phyloP scores from a whole-genome alignment of 2,797 vertebrate genomes.

The Periparus ater region DNA sequence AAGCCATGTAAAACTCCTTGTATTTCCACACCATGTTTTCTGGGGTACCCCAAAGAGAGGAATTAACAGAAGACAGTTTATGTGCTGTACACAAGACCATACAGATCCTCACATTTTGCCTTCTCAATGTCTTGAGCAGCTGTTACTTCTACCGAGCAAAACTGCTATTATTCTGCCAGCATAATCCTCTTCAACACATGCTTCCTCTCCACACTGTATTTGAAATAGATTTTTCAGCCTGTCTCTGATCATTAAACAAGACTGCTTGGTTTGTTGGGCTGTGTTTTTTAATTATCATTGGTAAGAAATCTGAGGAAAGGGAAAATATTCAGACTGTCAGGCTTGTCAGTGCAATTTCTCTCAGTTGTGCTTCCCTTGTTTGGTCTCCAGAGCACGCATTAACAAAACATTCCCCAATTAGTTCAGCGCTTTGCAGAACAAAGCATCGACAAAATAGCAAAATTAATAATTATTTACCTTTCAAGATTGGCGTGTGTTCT shows the following conservation, averaged over 20 bases:
- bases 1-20: background rate
- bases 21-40: background rate
- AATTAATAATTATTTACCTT: slow-evolving; percentile 77
- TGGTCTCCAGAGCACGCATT: background rate
- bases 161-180: background rate
- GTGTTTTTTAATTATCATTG: background rate
- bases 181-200: background rate
- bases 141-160: background rate
- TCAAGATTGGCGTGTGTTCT: slow-evolving; percentile 81
- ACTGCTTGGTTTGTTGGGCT: background rate
- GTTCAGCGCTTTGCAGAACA: slow-evolving; percentile 25
- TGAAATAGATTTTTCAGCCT: slow-evolving; percentile 23
- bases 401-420: slow-evolving; percentile 23
- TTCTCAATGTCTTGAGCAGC: background rate
- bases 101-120: background rate
- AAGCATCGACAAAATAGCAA: background rate
- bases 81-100: background rate
- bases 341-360: slow-evolving; percentile 39
- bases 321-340: slow-evolving; percentile 3
- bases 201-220: background rate
- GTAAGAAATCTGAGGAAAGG: background rate
- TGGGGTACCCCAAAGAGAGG: background rate
- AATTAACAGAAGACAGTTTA: background rate
- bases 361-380: background rate
- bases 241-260: slow-evolving; percentile 13